phyloP scores from a whole-genome alignment of 2,888 invertebrate genomes.

The Pristionchus fissidentatus region DNA sequence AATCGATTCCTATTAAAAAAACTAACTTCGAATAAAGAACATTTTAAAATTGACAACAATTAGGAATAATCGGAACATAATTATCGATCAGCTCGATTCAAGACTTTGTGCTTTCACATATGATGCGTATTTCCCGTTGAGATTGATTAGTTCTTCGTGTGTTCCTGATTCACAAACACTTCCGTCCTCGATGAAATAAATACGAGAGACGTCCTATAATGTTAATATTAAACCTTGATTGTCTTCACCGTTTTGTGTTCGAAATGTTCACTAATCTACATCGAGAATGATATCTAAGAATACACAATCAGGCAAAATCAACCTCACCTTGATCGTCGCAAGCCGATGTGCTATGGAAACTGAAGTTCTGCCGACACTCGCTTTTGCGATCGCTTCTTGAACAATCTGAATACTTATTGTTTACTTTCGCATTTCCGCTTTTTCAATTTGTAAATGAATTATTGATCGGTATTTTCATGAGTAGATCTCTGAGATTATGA shows the following conservation, averaged over 20 bases:
- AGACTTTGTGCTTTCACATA: constrained; percentile 35
- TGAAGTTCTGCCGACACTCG: constrained; percentile 7
- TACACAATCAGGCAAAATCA: not conserved
- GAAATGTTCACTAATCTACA: not conserved
- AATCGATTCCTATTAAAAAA: too few species aligned
- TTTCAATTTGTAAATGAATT: not conserved
- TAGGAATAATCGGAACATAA: too few species aligned
- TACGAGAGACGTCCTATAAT: constrained; percentile 28
- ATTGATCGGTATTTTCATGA: too few species aligned
- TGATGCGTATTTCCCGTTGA: not conserved
- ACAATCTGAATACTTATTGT: not conserved
- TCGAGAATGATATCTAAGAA: not conserved
- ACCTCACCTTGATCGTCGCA: constrained; percentile 27
- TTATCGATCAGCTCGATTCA: not conserved
- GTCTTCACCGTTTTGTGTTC: not conserved
- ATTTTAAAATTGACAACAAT: too few species aligned
- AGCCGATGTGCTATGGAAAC: constrained; percentile 36
- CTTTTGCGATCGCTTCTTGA: not conserved
- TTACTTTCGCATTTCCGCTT: not conserved
- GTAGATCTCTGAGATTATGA: too few species aligned
- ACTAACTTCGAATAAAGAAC: too few species aligned
- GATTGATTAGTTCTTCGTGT: constrained; percentile 20
- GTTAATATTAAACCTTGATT: not conserved
- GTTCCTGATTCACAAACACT: constrained; percentile 9
- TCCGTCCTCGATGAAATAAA: constrained; percentile 42